Base-by-base conservation (phyloP, 2,888 invertebrate species). In the Drosophila tripunctata region DNA sequence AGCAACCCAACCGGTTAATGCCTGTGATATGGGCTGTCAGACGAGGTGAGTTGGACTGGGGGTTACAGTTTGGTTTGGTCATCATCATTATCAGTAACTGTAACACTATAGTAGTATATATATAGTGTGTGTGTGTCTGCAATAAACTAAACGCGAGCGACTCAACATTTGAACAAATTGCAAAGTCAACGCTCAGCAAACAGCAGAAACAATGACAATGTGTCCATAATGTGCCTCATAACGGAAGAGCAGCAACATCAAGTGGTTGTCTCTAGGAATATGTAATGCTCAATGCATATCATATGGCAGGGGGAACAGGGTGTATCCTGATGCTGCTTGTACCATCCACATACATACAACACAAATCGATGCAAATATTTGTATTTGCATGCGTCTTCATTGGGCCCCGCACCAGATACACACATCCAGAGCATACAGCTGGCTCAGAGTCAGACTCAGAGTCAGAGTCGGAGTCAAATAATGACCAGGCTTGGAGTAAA, bases 11-110 rank as follows among this genome's bases (percentile, higher is more conserved):
- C 74, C 79, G 51, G 78, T 74, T 55, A 94, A 94, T 87, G 95
- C 94, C 93, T 93, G 94, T 77, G 95, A 95, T 89, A 95, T 93
- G 89, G 95, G 94, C 51, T 97, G 96, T 89, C 97, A 97, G 90
- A 97, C 97, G 0, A 93, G 96, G 75, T 96, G 96, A 89, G 96
- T 96, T 15, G 21, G 35, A 30, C 10, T 6, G 22, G 47, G 17
- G 12, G 10, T 4, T 1, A 27, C 4, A 3, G 4, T 5, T 5
- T 14, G 15, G 22, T 7, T 33, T 30, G 57, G 57, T 15, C 36
- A 52, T 38, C 27, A 17, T 36, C 15, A 10, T 33, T 21, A n/a
- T 33, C 33, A 33, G n/a, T n/a, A n/a, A n/a, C n/a, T n/a, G n/a
- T n/a, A n/a, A n/a, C n/a, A n/a, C n/a, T n/a, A n/a, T n/a, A n/a